These are phyloP conservation scores for Cepaea hortensis DNA, from an alignment of 2,888 invertebrate species.

Conservation along the genomic window DNA sequence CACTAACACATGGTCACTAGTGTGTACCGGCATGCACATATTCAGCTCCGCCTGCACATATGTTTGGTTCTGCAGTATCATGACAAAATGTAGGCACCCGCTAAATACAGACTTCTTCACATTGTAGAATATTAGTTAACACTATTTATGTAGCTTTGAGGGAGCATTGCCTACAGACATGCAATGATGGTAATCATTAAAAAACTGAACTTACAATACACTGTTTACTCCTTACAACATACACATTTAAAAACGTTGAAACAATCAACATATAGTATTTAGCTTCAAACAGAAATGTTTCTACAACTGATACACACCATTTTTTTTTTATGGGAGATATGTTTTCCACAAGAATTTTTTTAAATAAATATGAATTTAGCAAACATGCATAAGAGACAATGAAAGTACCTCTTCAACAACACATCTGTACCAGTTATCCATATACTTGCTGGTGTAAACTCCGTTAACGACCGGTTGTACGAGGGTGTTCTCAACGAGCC, in stretches of 20 bases:
- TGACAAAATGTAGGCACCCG: too few species aligned
- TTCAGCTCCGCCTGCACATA: too few species aligned
- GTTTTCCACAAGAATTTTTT: not conserved
- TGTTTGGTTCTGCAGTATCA: too few species aligned
- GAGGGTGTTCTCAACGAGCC: not conserved
- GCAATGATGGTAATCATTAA: not conserved
- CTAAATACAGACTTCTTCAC: too few species aligned
- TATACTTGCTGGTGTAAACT: slow-evolving; percentile 33
- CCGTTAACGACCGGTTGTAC: slow-evolving; percentile 15
- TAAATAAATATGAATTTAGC: not conserved
- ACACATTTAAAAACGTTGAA: not conserved
- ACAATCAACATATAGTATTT: not conserved
- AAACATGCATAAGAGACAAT: not conserved
- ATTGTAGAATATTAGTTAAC: too few species aligned
- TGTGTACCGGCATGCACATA: too few species aligned
- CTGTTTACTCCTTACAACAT: not conserved
- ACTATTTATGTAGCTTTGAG: too few species aligned
- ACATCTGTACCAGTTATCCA: slow-evolving; percentile 42
- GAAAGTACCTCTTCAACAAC: slow-evolving; percentile 40
- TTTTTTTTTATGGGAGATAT: too few species aligned
- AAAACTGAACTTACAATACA: not conserved
- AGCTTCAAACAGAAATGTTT: not conserved
- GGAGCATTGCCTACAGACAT: too few species aligned
- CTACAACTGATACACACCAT: too few species aligned
- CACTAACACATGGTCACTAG: too few species aligned